A percentile compares a stretch with the other conserved stretches of the same genome.
These are phyloP conservation scores for Bagarius yarrelli DNA, from an alignment of 2,113 vertebrate genomes.

Conservation along the genomic window DNA sequence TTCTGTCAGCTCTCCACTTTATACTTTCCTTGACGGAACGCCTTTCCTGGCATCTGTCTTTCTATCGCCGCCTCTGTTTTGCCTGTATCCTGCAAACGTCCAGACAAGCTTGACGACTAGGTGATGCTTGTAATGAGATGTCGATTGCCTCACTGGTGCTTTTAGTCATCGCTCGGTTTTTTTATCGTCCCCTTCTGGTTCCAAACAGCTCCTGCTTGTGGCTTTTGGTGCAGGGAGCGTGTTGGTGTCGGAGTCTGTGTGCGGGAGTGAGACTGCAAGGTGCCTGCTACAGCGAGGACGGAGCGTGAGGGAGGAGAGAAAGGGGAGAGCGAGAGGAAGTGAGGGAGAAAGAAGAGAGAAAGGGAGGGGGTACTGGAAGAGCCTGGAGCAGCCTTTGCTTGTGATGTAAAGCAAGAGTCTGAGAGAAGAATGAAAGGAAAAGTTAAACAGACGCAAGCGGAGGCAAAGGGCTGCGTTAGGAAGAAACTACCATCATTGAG, in stretches of 20 bases:
- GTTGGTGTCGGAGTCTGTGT: constrained; percentile 36
- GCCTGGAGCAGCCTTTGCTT: constrained; percentile 41
- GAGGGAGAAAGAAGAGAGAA: neutral
- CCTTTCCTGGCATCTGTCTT: neutral
- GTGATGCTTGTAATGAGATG: neutral
- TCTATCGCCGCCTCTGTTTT: constrained; percentile 15
- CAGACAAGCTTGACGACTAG: constrained; percentile 8
- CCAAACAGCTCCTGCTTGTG: constrained; percentile 32
- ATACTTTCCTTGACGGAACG: constrained; percentile 2
- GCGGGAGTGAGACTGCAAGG: constrained; percentile 45
- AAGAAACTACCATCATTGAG: neutral
- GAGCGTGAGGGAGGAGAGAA: constrained; percentile 36
- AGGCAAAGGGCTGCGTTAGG: neutral
- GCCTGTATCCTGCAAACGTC: constrained; percentile 23
- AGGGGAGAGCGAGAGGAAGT: constrained; percentile 19
- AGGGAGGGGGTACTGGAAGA: constrained; percentile 24
- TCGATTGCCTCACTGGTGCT: neutral
- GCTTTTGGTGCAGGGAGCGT: constrained; percentile 50
- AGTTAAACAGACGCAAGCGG: neutral
- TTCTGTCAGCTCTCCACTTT: constrained; percentile 10
- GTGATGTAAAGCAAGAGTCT: constrained; percentile 29
- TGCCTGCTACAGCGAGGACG: constrained; percentile 51
- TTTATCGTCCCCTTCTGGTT: constrained; percentile 8
- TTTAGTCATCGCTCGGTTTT: constrained; percentile 18
- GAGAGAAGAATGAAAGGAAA: constrained; percentile 29